A percentile compares a stretch with the other conserved stretches of the same genome.
These are phyloP conservation scores for Tachystola acroxantha DNA, from an alignment of 2,888 invertebrate genomes.

Conservation along the genomic window DNA sequence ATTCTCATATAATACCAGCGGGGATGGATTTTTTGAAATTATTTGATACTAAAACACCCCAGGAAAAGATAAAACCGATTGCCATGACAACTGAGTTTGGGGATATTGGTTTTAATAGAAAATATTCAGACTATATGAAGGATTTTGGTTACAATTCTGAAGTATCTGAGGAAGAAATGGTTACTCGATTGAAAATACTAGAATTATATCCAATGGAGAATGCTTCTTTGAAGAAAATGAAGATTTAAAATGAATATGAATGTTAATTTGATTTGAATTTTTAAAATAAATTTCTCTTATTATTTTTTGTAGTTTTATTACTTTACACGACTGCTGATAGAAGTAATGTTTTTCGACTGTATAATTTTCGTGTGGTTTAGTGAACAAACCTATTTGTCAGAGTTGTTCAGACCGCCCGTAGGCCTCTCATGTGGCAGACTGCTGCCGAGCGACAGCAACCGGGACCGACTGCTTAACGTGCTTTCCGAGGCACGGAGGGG, in stretches of 20 bases:
- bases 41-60: constrained; percentile 24
- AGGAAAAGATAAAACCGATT: constrained; percentile 17
- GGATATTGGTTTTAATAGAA: constrained; percentile 53
- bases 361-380: no score
- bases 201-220: constrained; percentile 50
- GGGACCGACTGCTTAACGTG: no score
- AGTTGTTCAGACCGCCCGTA: no score
- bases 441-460: no score
- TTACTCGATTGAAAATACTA: constrained; percentile 30
- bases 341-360: no score
- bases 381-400: no score
- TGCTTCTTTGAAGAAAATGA: constrained; percentile 20
- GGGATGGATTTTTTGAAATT: constrained; percentile 37
- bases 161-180: constrained; percentile 24
- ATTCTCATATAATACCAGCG: constrained; percentile 30
- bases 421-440: no score
- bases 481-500: no score
- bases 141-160: constrained; percentile 18
- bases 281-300: no score
- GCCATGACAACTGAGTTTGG: constrained; percentile 46
- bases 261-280: neutral
- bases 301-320: no score
- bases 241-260: constrained; percentile 11
- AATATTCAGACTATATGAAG: constrained; percentile 44
- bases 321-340: no score